Evolutionary conservation across 2,113 vertebrate genomes (phyloP).

Genomic region (Brachionichthys hirsutus): DNA sequence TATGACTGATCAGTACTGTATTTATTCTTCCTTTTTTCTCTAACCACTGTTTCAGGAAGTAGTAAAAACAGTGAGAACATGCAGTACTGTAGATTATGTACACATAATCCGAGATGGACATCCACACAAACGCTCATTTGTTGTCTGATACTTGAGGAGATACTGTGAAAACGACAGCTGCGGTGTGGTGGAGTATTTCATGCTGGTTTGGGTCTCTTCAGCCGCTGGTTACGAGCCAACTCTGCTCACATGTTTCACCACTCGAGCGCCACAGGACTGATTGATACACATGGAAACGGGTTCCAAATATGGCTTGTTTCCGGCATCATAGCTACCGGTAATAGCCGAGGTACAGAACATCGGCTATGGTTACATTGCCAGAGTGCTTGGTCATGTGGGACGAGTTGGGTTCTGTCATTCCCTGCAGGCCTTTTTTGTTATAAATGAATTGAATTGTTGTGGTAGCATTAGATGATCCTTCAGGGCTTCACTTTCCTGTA

Average conservation of each 20-base stretch:
- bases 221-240: constrained; percentile 40
- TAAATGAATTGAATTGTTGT: too few species aligned
- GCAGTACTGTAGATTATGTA: constrained; percentile 18
- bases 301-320: constrained; percentile 44
- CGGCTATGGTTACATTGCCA: constrained; percentile 24
- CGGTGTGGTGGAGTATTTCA: constrained; percentile 57
- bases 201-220: constrained; percentile 41
- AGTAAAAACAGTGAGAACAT: constrained; percentile 23
- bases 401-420: too few species aligned
- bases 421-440: too few species aligned
- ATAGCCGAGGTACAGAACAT: constrained; percentile 8
- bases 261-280: constrained; percentile 37
- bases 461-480: constrained; percentile 13
- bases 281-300: constrained; percentile 51
- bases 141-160: constrained; percentile 56
- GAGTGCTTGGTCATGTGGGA: too few species aligned
- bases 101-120: constrained; percentile 26
- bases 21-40: constrained; percentile 1
- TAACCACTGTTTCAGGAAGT: not conserved
- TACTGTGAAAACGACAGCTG: constrained; percentile 72
- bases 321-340: constrained; percentile 21
- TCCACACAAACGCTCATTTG: constrained; percentile 40
- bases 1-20: constrained; percentile 19
- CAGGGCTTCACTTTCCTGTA: constrained; percentile 9
- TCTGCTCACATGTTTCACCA: constrained; percentile 29